phyloP scores from a whole-genome alignment of 2,888 invertebrate species.

The Euspilapteryx auroguttella region DNA sequence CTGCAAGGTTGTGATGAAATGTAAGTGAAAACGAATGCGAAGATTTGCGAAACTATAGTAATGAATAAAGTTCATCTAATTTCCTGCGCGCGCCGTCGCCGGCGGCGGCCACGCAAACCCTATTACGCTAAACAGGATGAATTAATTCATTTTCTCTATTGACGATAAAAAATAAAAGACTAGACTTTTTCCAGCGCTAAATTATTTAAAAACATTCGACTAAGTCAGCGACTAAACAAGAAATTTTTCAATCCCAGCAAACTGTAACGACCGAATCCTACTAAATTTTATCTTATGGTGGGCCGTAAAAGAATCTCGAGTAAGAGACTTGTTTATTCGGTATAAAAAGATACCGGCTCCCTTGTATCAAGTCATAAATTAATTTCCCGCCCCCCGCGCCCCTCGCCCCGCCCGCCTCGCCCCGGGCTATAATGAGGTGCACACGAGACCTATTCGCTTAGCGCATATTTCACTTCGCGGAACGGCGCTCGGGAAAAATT shows the following conservation, averaged over 20 bases:
- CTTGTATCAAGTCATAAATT: conserved; percentile 41
- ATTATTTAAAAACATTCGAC: no score
- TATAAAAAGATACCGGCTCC: conserved; percentile 18
- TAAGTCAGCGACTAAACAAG: no score
- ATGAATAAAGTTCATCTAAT: no score
- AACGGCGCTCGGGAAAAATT: background rate
- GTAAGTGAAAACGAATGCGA: no score
- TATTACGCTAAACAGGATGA: no score
- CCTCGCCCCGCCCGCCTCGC: conserved; percentile 3
- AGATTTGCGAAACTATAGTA: no score
- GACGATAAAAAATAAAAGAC: no score
- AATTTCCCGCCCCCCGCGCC: conserved; percentile 15
- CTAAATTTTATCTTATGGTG: conserved; percentile 27
- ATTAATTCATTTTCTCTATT: no score
- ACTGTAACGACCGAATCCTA: conserved; percentile 13
- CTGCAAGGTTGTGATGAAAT: no score
- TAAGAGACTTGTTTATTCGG: conserved; percentile 22
- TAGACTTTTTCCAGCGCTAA: no score
- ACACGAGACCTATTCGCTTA: conserved; percentile 15
- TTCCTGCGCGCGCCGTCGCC: no score
- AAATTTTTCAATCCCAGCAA: background rate
- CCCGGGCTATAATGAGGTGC: conserved; percentile 23
- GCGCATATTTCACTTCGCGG: conserved; percentile 17
- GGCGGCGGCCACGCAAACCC: no score
- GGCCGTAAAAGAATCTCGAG: conserved; percentile 17